Evolutionary conservation across 2,888 invertebrate genomes (phyloP), one percentile per base, ranked within the genome.

Genomic region (Willowsia nigromaculata): DNA sequence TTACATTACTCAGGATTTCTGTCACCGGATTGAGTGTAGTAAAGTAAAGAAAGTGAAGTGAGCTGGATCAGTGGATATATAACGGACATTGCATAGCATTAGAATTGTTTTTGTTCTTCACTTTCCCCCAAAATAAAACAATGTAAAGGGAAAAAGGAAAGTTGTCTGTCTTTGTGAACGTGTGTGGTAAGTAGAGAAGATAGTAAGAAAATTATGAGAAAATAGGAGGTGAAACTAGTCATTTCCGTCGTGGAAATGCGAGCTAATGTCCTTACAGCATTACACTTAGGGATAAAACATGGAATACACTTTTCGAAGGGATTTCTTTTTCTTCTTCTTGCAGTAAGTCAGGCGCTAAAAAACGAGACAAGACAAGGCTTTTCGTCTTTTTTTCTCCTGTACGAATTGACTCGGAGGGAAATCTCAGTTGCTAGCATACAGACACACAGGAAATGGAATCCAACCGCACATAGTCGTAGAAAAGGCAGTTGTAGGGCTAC

Each of bases 161-260:
- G 62, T 81, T 78, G 53, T 78, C n/a, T 53, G 53, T 78, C 18
- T 81, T 40, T 30, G 80, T 40, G 33, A 59, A 15, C 25, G 43
- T 1, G n/a, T 30, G 59, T 59, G 68, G 59, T 59, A 40, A 90
- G 90, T 89, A 76, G 53, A 88, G 88, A 87, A 88, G 84, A 86
- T 87, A 86, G 88, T 78, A 71, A 85, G 85, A 90, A 91, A 90
- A 89, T 89, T 91, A 84, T 85, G 88, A 90, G 91, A 85, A 88
- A 90, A 90, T 89, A 90, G 91, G 91, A 92, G 92, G 92, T 92
- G 92, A 92, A 91, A 91, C 90, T 85, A 92, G 92, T 91, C 89
- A 92, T 92, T 91, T 92, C 92, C 92, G 91, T 86, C 86, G 88
- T 91, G 91, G 92, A 91, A 92, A 91, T 91, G 90, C 90, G 91